phyloP scores from a whole-genome alignment of 2,113 vertebrate genomes.

The Rallus limicola region DNA sequence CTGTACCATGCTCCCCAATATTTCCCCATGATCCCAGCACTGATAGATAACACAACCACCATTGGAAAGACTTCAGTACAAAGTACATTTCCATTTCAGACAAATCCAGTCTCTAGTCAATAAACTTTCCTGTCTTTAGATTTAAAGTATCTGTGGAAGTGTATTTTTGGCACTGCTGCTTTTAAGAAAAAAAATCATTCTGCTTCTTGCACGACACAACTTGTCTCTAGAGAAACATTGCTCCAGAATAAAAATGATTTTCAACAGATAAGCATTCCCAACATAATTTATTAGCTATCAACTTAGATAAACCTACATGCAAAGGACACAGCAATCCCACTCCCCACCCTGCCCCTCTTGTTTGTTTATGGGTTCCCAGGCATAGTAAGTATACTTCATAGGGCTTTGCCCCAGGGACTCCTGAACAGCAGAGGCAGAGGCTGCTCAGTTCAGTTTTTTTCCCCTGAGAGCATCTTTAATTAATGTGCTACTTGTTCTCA shows the following conservation, averaged over 20 bases:
- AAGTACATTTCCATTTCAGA: background rate
- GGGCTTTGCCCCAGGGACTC: background rate
- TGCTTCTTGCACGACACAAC: background rate
- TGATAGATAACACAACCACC: background rate
- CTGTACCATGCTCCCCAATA: background rate
- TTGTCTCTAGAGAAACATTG: background rate
- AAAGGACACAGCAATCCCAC: background rate
- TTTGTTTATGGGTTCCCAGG: background rate
- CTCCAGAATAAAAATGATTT: background rate
- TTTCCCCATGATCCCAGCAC: background rate
- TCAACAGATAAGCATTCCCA: background rate
- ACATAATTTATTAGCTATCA: background rate
- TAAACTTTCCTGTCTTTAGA: background rate
- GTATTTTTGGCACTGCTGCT: background rate
- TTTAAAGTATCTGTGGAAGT: background rate
- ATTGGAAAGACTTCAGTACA: background rate
- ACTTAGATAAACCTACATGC: background rate
- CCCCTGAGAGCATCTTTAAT: background rate
- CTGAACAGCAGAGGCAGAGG: background rate
- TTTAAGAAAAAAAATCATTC: background rate
- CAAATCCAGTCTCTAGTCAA: background rate
- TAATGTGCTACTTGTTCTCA: background rate
- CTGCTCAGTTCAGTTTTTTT: background rate
- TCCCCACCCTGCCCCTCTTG: background rate
- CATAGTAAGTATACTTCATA: constrained; percentile 4